Evolutionary conservation across 2,888 invertebrate genomes (phyloP).

Genomic region (Euphydryas editha): DNA sequence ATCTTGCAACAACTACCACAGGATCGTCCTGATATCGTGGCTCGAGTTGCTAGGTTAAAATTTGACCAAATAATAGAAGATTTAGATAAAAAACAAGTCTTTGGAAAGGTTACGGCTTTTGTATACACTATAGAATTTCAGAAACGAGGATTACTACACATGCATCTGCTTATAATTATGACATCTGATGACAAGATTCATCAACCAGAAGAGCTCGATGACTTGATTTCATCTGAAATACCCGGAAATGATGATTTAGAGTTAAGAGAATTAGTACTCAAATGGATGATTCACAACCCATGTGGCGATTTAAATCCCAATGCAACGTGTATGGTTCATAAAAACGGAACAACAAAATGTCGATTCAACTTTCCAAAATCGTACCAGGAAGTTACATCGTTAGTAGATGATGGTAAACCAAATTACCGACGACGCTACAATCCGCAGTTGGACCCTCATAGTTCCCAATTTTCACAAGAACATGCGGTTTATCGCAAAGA

Average conservation of each 20-base stretch:
- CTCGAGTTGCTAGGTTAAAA: constrained; percentile 39
- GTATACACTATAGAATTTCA: constrained; percentile 39
- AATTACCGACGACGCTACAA: constrained; percentile 38
- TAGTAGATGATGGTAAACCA: constrained; percentile 38
- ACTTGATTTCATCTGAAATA: constrained; percentile 42
- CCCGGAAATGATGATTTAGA: constrained; percentile 38
- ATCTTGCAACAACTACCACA: constrained; percentile 40
- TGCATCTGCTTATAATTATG: constrained; percentile 39
- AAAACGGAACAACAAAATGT: constrained; percentile 43
- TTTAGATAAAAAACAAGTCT: constrained; percentile 38
- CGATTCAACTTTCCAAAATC: constrained; percentile 35
- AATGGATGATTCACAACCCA: constrained; percentile 40
- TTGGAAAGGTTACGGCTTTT: constrained; percentile 40
- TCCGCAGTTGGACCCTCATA: constrained; percentile 35
- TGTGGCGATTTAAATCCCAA: constrained; percentile 36
- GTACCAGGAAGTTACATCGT: constrained; percentile 36
- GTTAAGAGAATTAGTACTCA: constrained; percentile 39
- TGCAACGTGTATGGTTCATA: constrained; percentile 44
- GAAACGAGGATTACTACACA: constrained; percentile 36
- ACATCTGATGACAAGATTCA: constrained; percentile 37
- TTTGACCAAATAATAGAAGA: constrained; percentile 41
- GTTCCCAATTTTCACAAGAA: constrained; percentile 34
- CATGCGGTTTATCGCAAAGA: constrained; percentile 6
- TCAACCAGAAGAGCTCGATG: constrained; percentile 40
- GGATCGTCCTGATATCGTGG: constrained; percentile 40